Percentiles rank a stretch among this genome's conserved stretches.
Evolutionary conservation across 2,888 invertebrate species (phyloP).

Genomic region (Hypercompe scribonia): DNA sequence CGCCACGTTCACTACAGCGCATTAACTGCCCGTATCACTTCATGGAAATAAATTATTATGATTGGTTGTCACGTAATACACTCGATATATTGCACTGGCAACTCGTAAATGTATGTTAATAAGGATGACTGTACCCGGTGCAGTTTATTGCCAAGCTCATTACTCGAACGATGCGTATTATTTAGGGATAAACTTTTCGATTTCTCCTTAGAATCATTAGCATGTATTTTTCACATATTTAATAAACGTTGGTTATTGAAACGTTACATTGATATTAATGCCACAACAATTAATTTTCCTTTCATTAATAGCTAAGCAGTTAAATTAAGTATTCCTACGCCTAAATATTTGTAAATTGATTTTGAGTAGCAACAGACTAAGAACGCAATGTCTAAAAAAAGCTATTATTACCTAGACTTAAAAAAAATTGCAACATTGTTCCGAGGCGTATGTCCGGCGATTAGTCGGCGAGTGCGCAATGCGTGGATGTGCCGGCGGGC

Average conservation of each 20-base stretch:
- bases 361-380: background rate
- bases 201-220: constrained; percentile 19
- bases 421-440: constrained; percentile 75
- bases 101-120: constrained; percentile 54
- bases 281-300: background rate
- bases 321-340: background rate
- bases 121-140: constrained; percentile 50
- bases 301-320: constrained; percentile 19
- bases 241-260: background rate
- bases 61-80: constrained; percentile 61
- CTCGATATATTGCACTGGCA: constrained; percentile 42
- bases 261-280: background rate
- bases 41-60: constrained; percentile 72
- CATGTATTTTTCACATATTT: constrained; percentile 3
- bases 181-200: constrained; percentile 31
- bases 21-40: constrained; percentile 66
- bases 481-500: constrained; percentile 76
- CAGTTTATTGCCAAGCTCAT: constrained; percentile 49
- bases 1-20: constrained; percentile 20
- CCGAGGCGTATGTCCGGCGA: constrained; percentile 82
- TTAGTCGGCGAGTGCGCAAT: constrained; percentile 78
- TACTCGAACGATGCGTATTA: constrained; percentile 47
- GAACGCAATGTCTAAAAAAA: constrained; percentile 57
- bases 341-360: background rate
- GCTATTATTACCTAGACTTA: constrained; percentile 55